Evolutionary conservation across 2,797 vertebrate species (phyloP), one percentile per base, ranked within the genome.

Genomic region (Nannoperca australis): DNA sequence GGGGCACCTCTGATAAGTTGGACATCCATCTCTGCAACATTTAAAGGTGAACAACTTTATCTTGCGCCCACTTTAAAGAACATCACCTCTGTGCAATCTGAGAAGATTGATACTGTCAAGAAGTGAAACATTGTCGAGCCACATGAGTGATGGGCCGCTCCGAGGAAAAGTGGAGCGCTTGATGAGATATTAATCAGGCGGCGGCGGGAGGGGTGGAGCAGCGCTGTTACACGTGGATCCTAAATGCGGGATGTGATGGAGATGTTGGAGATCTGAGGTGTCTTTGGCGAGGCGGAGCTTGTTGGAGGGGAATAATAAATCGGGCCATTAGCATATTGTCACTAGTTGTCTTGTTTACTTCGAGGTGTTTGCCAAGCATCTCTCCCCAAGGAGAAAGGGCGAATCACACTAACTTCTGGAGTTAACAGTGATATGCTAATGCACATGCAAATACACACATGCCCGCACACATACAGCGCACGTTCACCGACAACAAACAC

Each of bases 151-250:
- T 92, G 90, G 88, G 73, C 72, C 38, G 68, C 86, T 88, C 59
- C 1, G 20, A 78, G 81, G 84, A 77, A 90, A 85, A 87, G 87
- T 83, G 85, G 83, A 84, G 84, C 83, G 73, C 83, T 83, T 92
- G 90, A 94, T 93, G 92, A 93, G 89, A 93, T 90, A 92, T 93
- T 92, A 94, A 93, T 94, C 92, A 93, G 89, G 73, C 59, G 14
- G 73, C 49, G 86, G 76, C 18, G 80, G 91, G 84, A 85, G 83
- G 90, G 80, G 88, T 40, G 83, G 90, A 83, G 85, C 87, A 7
- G 74, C 32, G 20, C 32, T 22, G 56, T 55, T 27, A 72, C 14
- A 27, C 1, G 18, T 3, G 40, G 73, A 75, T 81, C 72, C 67
- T 84, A 73, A 83, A 80, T 44, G 76, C 32, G 34, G 34, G 76